These are phyloP conservation scores for Phortica variegata DNA, from an alignment of 1,140 invertebrate genomes.

Conservation along the genomic window DNA sequence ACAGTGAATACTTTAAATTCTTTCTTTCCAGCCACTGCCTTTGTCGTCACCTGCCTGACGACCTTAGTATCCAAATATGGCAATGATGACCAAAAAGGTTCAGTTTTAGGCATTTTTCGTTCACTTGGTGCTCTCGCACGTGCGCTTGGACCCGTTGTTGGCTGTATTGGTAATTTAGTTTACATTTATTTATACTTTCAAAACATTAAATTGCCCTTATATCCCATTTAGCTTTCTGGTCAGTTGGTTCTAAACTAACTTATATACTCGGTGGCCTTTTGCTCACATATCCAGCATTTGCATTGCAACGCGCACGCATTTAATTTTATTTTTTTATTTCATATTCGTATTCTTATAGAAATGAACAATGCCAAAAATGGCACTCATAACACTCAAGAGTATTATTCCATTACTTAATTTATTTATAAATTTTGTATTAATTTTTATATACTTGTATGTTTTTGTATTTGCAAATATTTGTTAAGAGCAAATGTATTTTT, in stretches of 20 bases:
- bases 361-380: no score
- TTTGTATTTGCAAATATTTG: no score
- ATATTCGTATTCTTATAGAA: no score
- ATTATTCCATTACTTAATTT: no score
- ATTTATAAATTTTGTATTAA: no score
- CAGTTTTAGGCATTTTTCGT: constrained; percentile 88
- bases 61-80: constrained; percentile 84
- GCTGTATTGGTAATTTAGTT: constrained; percentile 67
- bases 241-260: constrained; percentile 70
- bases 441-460: no score
- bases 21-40: constrained; percentile 74
- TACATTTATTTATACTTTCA: background rate
- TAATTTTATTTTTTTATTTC: constrained; percentile 15
- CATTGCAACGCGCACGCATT: constrained; percentile 57
- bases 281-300: constrained; percentile 68
- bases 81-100: constrained; percentile 82
- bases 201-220: background rate
- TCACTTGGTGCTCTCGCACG: constrained; percentile 91
- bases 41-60: constrained; percentile 92
- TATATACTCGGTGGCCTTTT: constrained; percentile 72
- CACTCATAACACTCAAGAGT: no score
- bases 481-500: no score
- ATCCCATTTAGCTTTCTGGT: constrained; percentile 72
- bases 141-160: constrained; percentile 87
- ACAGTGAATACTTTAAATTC: constrained; percentile 7